Evolutionary conservation across 2,888 invertebrate genomes (phyloP).

Genomic region (Athetis lepigone): DNA sequence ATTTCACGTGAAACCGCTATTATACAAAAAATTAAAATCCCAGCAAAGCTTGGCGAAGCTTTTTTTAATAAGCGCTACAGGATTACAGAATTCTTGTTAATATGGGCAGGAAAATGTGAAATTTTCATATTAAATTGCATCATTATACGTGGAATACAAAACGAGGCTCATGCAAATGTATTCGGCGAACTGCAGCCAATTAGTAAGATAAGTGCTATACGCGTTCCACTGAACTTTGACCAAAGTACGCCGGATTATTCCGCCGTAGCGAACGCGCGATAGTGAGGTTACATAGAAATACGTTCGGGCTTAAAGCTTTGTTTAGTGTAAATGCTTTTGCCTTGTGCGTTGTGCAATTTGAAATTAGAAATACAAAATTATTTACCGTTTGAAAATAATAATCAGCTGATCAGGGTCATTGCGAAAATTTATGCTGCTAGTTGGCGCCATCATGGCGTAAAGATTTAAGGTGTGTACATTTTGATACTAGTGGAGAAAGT

Average conservation of each 20-base stretch:
- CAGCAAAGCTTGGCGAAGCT: no score
- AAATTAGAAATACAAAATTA: not conserved
- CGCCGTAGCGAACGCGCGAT: slow-evolving; percentile 13
- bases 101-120: no score
- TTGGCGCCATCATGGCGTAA: no score
- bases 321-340: not conserved
- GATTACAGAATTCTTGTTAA: no score
- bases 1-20: no score
- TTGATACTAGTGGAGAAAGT: no score
- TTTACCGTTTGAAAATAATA: no score
- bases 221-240: slow-evolving; percentile 33
- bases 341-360: not conserved
- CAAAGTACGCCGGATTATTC: slow-evolving; percentile 24
- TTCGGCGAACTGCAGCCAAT: slow-evolving; percentile 31
- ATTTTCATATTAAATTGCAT: slow-evolving; percentile 7
- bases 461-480: no score
- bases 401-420: no score
- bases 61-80: no score
- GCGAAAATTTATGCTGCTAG: no score
- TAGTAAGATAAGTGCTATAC: slow-evolving; percentile 46
- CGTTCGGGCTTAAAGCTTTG: not conserved
- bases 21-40: no score
- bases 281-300: slow-evolving; percentile 5
- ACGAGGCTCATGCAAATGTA: slow-evolving; percentile 33
- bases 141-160: slow-evolving; percentile 31